Evolutionary conservation across 2,113 vertebrate species (phyloP), one percentile per base, ranked within the genome.

Genomic region (Bujurquina vittata): DNA sequence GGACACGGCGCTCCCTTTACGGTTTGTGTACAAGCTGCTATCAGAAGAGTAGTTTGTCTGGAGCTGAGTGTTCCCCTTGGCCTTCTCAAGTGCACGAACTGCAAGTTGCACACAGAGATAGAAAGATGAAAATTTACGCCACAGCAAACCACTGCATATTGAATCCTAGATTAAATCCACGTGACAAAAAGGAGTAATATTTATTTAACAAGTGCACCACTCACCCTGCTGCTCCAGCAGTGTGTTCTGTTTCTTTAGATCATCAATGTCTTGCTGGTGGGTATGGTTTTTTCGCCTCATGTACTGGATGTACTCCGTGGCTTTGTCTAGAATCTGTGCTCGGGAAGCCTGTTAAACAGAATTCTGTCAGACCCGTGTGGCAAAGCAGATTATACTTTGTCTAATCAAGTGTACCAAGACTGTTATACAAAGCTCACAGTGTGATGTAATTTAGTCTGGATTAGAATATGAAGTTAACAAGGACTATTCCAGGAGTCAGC

Each of bases 301-400:
- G 93, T 97, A 98, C 95, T 99, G 98, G 95, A 99, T 99, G 93
- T 99, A 99, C 94, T 99, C 98, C 92, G 98, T 99, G 93, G 97
- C 98, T 97, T 99, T 98, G 95, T 99, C 97, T 96, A 99, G 96
- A 96, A 98, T 99, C 96, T 99, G 98, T 92, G 98, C 98, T 95
- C 98, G 96, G 93, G 97, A 98, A 92, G 98, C 98, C 97, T 99
- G 97, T 96, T 95, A 87, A 89, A 93, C 87, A 94, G 81, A 93
- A 86, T 81, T 89, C 90, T 83, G 78, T 90, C 54, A 91, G 55
- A 89, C 75, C 80, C 23, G 74, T 84, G 65, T 75, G 56, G 40
- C 31, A 88, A 84, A 33, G 88, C 33, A 65, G 60, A 37, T 37
- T 37, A 37, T 79, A 78, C 20, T 60, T 77, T 35, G 26, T 15